Evolutionary conservation across 2,888 invertebrate species (phyloP).

Genomic region (Microchrysa polita): DNA sequence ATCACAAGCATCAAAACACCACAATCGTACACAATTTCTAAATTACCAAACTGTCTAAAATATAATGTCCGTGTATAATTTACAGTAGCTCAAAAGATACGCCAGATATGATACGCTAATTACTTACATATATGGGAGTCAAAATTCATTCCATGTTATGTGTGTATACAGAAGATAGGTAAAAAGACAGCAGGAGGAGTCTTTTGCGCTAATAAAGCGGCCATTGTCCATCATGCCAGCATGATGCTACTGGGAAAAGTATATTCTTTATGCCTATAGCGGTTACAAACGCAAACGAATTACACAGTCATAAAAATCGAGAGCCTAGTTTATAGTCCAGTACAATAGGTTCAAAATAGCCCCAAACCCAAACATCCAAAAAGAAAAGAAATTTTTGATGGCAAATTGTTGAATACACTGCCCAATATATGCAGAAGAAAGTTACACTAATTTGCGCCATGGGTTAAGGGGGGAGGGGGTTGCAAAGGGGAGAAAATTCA

Average conservation of each 20-base stretch:
- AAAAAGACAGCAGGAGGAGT: too few species aligned
- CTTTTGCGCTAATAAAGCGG: background rate
- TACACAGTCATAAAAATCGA: conserved; percentile 15
- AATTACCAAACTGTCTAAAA: conserved; percentile 17
- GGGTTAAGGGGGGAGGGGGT: too few species aligned
- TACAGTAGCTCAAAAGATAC: conserved; percentile 33
- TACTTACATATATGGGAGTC: background rate
- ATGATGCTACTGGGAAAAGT: background rate
- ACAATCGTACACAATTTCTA: background rate
- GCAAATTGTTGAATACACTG: too few species aligned
- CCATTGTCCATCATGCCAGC: conserved; percentile 12
- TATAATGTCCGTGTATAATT: conserved; percentile 33
- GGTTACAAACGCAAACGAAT: too few species aligned
- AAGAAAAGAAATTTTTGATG: too few species aligned
- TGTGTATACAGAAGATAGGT: too few species aligned
- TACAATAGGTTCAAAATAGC: too few species aligned
- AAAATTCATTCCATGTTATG: background rate
- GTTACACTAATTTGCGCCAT: too few species aligned
- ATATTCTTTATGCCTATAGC: background rate
- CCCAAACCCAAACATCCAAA: too few species aligned
- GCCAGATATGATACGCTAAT: conserved; percentile 35
- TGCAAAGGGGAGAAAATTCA: too few species aligned
- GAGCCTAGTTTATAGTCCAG: too few species aligned
- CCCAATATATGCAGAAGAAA: too few species aligned
- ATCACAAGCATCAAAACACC: conserved; percentile 21